phyloP scores from a whole-genome alignment of 2,797 vertebrate genomes.

The Etheostoma nigrum region DNA sequence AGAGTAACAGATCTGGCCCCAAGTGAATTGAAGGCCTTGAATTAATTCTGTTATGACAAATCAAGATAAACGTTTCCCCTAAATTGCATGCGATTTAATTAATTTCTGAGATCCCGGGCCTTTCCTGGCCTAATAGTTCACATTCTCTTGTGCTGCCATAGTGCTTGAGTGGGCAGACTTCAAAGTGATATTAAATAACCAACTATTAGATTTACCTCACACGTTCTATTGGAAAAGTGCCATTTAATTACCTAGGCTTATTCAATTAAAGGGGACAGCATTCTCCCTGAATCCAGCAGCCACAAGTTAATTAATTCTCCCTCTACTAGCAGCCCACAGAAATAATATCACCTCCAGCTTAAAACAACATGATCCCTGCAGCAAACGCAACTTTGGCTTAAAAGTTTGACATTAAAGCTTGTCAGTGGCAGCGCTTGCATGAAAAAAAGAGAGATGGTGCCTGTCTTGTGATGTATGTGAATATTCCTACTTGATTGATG shows the following conservation, averaged over 20 bases:
- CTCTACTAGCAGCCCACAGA: constrained; percentile 79
- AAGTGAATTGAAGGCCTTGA: constrained; percentile 99
- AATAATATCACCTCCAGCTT: constrained; percentile 77
- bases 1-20: constrained; percentile 99
- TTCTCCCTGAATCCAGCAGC: constrained; percentile 90
- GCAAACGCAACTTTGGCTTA: constrained; percentile 59
- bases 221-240: constrained; percentile 99
- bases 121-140: constrained; percentile 96
- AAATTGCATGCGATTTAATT: constrained; percentile 99
- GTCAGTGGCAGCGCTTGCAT: constrained; percentile 31
- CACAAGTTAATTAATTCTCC: constrained; percentile 93
- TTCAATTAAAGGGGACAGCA: constrained; percentile 98
- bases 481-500: constrained; percentile 66
- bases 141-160: constrained; percentile 97
- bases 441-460: constrained; percentile 19
- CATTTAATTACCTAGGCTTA: constrained; percentile 99
- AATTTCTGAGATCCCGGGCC: constrained; percentile 97
- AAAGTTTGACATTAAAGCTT: constrained; percentile 57
- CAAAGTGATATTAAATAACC: constrained; percentile 99
- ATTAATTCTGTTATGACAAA: constrained; percentile 99
- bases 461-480: constrained; percentile 49
- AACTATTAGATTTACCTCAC: constrained; percentile 99
- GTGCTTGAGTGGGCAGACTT: constrained; percentile 99
- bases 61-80: constrained; percentile 99
- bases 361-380: constrained; percentile 72